Conservation (phyloP, 1,140 invertebrate genomes). For the Hormaphis cornu region DNA sequence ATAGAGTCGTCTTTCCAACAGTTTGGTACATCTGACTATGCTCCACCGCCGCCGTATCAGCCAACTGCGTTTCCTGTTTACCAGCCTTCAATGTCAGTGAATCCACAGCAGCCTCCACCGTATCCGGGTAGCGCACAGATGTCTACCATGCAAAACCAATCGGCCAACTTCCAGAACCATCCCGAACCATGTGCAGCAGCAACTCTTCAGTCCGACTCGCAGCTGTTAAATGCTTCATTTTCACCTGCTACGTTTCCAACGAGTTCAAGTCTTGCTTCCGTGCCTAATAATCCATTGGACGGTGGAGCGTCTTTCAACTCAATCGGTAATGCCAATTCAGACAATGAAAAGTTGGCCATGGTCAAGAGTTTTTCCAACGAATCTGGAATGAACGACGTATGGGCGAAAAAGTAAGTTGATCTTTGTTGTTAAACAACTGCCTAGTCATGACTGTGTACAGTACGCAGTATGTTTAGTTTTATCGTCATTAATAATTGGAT, state of each 20-base stretch:
- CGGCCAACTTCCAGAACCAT: background rate
- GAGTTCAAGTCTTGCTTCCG: background rate
- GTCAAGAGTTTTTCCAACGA: constrained; percentile 17
- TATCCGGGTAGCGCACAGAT: background rate
- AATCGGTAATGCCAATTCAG: background rate
- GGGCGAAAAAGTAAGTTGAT: constrained; percentile 1
- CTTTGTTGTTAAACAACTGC: background rate
- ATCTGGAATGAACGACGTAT: constrained; percentile 21
- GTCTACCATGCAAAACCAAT: background rate
- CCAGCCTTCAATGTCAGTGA: background rate
- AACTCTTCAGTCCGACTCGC: background rate
- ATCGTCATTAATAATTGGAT: no score
- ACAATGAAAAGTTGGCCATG: background rate
- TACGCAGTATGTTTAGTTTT: no score
- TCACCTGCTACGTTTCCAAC: background rate
- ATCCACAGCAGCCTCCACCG: background rate
- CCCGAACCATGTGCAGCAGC: background rate
- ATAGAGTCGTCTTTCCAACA: background rate
- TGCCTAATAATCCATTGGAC: background rate
- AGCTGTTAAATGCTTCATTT: background rate
- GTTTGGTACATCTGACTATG: background rate
- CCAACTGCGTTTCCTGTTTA: background rate
- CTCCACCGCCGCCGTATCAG: background rate
- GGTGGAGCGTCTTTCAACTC: background rate
- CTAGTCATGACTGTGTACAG: no score